These are phyloP conservation scores for Scolanthus callimorphus DNA, from an alignment of 92 coral and sea anemone species.

Conservation along the genomic window DNA sequence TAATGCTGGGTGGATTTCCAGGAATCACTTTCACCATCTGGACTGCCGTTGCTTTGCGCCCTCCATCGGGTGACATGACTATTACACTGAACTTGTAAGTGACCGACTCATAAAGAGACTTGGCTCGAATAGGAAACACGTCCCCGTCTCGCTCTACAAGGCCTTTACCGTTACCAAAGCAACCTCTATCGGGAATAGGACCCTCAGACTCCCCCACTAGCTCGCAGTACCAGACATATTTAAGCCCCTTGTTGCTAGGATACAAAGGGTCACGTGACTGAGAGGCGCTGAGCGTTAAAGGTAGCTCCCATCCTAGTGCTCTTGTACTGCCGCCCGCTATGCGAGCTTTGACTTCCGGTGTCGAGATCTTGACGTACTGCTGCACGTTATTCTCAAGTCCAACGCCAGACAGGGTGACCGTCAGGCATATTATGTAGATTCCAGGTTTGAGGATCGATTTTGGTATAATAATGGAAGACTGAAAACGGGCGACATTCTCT, in stretches of 20 bases:
- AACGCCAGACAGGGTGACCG: conserved; percentile 26
- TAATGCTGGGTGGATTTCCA: conserved; percentile 74
- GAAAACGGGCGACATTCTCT: conserved; percentile 25
- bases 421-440: conserved; percentile 53
- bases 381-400: conserved; percentile 39
- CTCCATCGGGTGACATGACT: conserved; percentile 38
- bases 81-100: conserved; percentile 68
- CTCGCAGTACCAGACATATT: conserved; percentile 66
- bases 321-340: conserved; percentile 77
- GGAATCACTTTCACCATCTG: conserved; percentile 56
- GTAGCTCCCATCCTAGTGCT: conserved; percentile 66
- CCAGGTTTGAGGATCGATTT: conserved; percentile 61
- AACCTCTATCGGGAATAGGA: conserved; percentile 49
- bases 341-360: conserved; percentile 52
- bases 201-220: conserved; percentile 3
- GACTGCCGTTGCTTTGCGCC: conserved; percentile 36
- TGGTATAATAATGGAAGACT: conserved; percentile 66
- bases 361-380: conserved; percentile 60
- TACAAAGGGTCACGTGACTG: conserved; percentile 62
- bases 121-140: conserved; percentile 39
- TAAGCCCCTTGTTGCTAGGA: conserved; percentile 21
- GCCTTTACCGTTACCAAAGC: conserved; percentile 80
- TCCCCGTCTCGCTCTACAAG: conserved; percentile 37
- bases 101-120: conserved; percentile 52
- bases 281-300: conserved; percentile 60